Conservation (phyloP, 2,888 invertebrate species). For the Trichogramma dendrolimi region DNA sequence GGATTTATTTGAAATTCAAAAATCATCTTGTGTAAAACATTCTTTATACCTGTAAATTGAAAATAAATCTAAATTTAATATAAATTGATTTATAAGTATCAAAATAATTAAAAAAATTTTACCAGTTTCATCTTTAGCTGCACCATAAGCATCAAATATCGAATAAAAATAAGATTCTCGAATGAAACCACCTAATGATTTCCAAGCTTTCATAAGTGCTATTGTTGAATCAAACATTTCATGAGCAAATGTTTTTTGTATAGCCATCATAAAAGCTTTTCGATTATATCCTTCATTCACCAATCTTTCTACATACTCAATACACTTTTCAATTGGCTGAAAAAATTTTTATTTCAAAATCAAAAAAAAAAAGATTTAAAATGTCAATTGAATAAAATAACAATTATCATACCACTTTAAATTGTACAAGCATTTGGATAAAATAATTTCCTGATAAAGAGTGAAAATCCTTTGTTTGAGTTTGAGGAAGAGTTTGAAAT, state of each 20-base stretch:
- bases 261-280: constrained; percentile 3
- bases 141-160: constrained; percentile 6
- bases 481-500: constrained; percentile 2
- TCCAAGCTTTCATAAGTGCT: constrained; percentile 11
- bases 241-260: constrained; percentile 9
- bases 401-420: background rate
- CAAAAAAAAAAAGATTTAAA: background rate
- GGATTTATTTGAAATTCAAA: constrained; percentile 8
- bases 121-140: background rate
- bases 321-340: constrained; percentile 9
- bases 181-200: constrained; percentile 8
- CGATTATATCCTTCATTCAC: constrained; percentile 1
- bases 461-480: background rate
- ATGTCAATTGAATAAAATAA: background rate
- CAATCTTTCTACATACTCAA: constrained; percentile 3
- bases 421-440: constrained; percentile 2
- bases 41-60: constrained; percentile 1
- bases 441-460: constrained; percentile 6
- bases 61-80: background rate
- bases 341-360: background rate
- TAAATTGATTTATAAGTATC: background rate
- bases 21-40: constrained; percentile 10
- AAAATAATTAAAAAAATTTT: background rate
- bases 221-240: constrained; percentile 12
- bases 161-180: constrained; percentile 12